A percentile compares a stretch with the other conserved stretches of the same genome.
Evolutionary conservation across 53 echinoderm and acorn worm species (phyloP).

Genomic region (Antedon mediterranea): DNA sequence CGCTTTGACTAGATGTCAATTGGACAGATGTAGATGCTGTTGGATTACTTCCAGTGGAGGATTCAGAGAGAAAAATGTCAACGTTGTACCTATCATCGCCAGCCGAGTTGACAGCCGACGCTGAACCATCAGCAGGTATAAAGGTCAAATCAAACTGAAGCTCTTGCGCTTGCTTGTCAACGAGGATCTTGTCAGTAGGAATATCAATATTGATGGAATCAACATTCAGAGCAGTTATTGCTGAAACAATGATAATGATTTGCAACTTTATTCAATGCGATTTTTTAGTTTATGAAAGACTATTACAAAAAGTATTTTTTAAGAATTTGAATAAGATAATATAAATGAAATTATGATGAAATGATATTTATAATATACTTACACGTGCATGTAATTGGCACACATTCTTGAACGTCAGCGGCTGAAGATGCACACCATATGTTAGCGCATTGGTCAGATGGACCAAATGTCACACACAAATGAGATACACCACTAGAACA

Average conservation of each 20-base stretch:
- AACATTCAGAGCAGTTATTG: constrained; percentile 20
- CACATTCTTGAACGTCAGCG: constrained; percentile 3
- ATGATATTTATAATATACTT: background rate
- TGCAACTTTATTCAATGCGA: too few species aligned
- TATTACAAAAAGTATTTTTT: too few species aligned
- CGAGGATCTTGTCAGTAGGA: constrained; percentile 10
- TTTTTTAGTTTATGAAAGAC: too few species aligned
- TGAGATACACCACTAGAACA: constrained; percentile 14
- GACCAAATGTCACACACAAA: constrained; percentile 8
- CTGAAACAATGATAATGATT: background rate
- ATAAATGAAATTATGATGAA: background rate
- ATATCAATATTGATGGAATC: constrained; percentile 11
- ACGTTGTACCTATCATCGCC: constrained; percentile 18
- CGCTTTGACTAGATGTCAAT: constrained; percentile 10
- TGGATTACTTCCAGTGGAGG: background rate
- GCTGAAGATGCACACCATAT: constrained; percentile 18
- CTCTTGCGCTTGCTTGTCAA: constrained; percentile 10
- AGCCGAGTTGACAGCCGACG: constrained; percentile 13
- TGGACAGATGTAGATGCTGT: background rate
- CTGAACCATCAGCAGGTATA: constrained; percentile 15
- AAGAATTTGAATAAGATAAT: too few species aligned
- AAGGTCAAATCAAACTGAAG: constrained; percentile 19
- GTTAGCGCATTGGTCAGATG: background rate
- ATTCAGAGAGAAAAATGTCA: constrained; percentile 4
- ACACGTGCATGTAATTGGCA: constrained; percentile 18